Conservation (phyloP, 2,888 invertebrate genomes). For the Cantharis lateralis region DNA sequence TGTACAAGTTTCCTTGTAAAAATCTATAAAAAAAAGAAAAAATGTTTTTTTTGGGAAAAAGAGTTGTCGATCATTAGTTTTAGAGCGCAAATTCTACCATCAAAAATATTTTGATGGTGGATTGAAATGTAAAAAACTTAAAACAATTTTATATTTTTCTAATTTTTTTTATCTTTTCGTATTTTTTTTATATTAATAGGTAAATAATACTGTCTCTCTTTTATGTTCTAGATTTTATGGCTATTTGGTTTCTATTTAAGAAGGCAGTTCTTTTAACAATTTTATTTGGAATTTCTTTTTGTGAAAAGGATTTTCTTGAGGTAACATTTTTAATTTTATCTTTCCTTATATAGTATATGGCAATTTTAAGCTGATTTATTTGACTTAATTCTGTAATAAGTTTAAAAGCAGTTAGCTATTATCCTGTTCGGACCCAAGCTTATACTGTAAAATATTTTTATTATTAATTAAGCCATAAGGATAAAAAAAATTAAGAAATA, state of each 20-base stretch:
- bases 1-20: not conserved
- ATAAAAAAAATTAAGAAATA: no score
- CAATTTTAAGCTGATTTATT: not conserved
- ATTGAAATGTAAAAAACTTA: no score
- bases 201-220: not conserved
- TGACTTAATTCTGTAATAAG: not conserved
- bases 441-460: no score
- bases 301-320: constrained; percentile 45
- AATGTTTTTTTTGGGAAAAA: not conserved
- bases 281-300: constrained; percentile 41
- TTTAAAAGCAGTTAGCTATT: not conserved
- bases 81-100: not conserved
- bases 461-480: no score
- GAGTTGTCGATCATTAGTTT: not conserved
- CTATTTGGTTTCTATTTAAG: constrained; percentile 42
- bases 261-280: constrained; percentile 43
- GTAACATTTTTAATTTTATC: constrained; percentile 37
- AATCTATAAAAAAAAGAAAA: not conserved
- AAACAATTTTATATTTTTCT: no score
- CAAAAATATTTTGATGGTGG: not conserved
- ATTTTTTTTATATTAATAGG: no score
- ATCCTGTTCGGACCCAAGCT: no score
- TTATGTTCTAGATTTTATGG: constrained; percentile 49
- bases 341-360: not conserved
- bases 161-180: no score